Conservation (phyloP, 2,888 invertebrate genomes). For the Euplexia lucipara region DNA sequence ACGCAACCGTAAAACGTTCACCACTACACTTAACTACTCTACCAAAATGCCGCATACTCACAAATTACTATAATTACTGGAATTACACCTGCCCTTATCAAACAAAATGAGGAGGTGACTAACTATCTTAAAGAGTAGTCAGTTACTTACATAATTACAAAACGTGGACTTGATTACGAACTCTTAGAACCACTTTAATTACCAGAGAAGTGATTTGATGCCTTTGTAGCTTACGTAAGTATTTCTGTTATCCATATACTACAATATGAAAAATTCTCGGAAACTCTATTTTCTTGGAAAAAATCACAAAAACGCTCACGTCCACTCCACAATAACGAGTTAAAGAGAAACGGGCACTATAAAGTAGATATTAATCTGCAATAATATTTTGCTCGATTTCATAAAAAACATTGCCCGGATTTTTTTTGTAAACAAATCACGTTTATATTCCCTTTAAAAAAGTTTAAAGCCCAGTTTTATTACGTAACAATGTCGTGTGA, state of each 20-base stretch:
- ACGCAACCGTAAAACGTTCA: conserved; percentile 11
- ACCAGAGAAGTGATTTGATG: conserved; percentile 25
- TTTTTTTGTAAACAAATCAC: conserved; percentile 21
- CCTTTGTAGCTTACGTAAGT: background rate
- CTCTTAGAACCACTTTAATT: conserved; percentile 21
- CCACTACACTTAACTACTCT: conserved; percentile 28
- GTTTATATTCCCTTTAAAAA: background rate
- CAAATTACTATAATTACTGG: conserved; percentile 49
- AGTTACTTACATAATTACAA: conserved; percentile 31
- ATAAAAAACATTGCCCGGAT: conserved; percentile 8
- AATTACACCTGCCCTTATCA: conserved; percentile 51
- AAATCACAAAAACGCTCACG: background rate
- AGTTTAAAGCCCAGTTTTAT: conserved; percentile 2
- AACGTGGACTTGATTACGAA: conserved; percentile 32
- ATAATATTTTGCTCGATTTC: conserved; percentile 15
- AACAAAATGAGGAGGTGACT: conserved; percentile 39
- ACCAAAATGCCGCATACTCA: conserved; percentile 24
- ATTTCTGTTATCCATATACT: conserved; percentile 3
- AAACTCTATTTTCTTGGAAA: background rate
- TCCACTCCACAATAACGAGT: background rate
- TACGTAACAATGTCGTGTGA: conserved; percentile 4
- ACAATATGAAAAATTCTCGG: conserved; percentile 6
- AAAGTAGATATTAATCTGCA: background rate
- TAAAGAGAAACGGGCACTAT: background rate
- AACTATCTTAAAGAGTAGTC: conserved; percentile 40